phyloP scores from a whole-genome alignment of 2,888 invertebrate species.

The Eueremaeus valkanovi region DNA sequence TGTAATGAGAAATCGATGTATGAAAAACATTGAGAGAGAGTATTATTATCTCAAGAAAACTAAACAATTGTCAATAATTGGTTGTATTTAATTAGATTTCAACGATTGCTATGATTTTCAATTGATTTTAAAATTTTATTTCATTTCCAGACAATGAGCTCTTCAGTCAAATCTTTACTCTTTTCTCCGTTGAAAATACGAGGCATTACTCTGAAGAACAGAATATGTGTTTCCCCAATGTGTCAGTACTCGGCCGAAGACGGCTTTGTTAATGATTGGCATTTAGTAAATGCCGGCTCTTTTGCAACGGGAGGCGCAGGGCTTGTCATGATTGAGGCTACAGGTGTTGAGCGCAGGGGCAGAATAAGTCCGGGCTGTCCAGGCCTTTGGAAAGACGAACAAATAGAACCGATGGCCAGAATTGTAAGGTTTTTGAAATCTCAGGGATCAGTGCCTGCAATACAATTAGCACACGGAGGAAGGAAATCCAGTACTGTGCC shows the following conservation, averaged over 20 bases:
- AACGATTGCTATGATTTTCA: too few species aligned
- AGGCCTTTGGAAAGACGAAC: conserved; percentile 34
- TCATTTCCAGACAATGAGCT: not conserved
- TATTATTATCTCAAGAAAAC: too few species aligned
- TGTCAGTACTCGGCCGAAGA: conserved; percentile 28
- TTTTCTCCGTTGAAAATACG: conserved; percentile 28
- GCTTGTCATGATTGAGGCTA: conserved; percentile 23
- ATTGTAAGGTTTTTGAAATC: conserved; percentile 12
- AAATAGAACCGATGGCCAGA: not conserved
- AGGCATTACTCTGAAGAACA: conserved; percentile 22
- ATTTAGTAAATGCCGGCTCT: conserved; percentile 23
- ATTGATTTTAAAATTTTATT: too few species aligned
- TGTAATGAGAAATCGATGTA: too few species aligned
- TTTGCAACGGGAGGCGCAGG: conserved; percentile 30
- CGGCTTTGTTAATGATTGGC: conserved; percentile 35
- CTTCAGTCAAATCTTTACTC: not conserved
- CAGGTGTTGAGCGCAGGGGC: conserved; percentile 29
- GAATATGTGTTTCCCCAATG: conserved; percentile 33
- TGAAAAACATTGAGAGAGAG: too few species aligned
- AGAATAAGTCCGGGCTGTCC: conserved; percentile 16
- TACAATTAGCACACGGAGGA: conserved; percentile 24
- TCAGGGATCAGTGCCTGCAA: conserved; percentile 13
- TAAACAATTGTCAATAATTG: too few species aligned
- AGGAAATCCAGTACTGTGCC: conserved; percentile 32
- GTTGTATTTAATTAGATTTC: too few species aligned